A percentile compares a stretch with the other conserved stretches of the same genome.
Conservation (phyloP, 2,113 vertebrate species). For the Sula dactylatra region DNA sequence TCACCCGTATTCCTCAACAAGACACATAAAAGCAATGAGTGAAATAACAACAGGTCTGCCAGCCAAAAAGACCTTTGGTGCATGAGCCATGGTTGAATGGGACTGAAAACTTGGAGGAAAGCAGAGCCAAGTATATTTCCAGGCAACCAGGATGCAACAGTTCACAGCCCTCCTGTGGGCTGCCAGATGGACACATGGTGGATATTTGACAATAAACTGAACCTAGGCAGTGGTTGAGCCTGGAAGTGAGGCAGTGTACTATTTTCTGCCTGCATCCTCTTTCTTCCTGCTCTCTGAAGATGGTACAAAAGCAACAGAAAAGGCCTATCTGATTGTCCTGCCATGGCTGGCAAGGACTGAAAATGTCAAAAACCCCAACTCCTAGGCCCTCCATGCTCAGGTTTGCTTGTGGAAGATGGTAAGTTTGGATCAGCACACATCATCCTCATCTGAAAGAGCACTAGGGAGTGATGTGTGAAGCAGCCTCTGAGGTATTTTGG, state of each 20-base stretch:
- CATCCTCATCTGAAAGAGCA: neutral
- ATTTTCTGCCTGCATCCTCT: neutral
- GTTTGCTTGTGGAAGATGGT: neutral
- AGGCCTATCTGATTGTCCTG: neutral
- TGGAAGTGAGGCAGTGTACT: neutral
- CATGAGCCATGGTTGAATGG: neutral
- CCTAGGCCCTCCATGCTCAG: neutral
- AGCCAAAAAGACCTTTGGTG: neutral
- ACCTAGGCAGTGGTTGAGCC: neutral
- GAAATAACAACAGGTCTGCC: neutral
- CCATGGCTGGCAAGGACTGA: neutral
- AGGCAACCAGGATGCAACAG: neutral
- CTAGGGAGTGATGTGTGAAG: neutral
- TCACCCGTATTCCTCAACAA: neutral
- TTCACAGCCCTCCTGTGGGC: neutral
- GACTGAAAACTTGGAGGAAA: neutral
- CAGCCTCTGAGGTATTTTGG: neutral
- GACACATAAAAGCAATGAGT: neutral
- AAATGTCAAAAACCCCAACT: accelerated
- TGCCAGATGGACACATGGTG: neutral
- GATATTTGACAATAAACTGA: neutral
- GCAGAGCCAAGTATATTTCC: neutral
- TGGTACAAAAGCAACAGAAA: neutral
- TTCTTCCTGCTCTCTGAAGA: neutral
- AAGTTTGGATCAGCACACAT: neutral